Evolutionary conservation across 2,113 vertebrate species (phyloP).

Genomic region (Platycercus adscitus): DNA sequence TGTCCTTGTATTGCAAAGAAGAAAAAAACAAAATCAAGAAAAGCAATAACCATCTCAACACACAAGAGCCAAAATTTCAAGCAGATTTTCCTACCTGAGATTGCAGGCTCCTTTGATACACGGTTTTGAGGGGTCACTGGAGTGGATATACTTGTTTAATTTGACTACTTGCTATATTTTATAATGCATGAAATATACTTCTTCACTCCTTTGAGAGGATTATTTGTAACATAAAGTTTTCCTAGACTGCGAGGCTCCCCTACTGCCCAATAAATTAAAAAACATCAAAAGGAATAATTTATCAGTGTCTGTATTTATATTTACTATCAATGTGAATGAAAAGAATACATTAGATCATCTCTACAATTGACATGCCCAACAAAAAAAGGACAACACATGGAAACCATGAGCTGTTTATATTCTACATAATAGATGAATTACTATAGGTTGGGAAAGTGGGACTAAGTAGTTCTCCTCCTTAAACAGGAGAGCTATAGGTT

Average conservation of each 20-base stretch:
- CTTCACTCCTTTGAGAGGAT: neutral
- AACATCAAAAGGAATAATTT: neutral
- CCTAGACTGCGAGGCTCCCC: neutral
- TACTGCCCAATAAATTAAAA: conserved; percentile 9
- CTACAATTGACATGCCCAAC: neutral
- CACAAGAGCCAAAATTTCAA: neutral
- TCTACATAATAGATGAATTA: neutral
- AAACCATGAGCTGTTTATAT: neutral
- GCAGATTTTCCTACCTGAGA: neutral
- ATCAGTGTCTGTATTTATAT: neutral
- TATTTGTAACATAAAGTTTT: conserved; percentile 13
- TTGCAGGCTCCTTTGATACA: neutral
- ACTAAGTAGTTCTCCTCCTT: neutral
- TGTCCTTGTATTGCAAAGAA: neutral
- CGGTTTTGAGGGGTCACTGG: neutral
- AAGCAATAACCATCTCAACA: neutral
- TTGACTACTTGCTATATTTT: conserved; percentile 4
- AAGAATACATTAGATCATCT: neutral
- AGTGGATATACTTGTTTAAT: conserved; percentile 11
- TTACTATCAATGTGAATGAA: neutral
- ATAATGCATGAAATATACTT: neutral
- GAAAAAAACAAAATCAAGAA: neutral
- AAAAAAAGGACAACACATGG: neutral
- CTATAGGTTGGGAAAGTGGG: neutral
- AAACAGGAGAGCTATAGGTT: neutral